Base-by-base conservation (phyloP, 2,888 invertebrate genomes). In the Coelopa pilipes region DNA sequence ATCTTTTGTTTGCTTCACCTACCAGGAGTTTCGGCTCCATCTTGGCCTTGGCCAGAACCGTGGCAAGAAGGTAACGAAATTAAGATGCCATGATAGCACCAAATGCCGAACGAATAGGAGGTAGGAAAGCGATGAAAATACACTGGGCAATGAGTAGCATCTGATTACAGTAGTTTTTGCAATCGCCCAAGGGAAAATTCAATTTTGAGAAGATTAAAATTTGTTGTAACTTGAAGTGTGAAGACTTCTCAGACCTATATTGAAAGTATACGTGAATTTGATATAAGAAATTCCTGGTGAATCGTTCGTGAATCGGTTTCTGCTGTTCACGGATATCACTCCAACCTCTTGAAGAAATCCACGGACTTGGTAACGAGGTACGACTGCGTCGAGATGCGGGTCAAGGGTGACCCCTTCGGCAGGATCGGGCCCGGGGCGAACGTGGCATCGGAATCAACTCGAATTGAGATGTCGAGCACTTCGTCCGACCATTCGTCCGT, bases 11-110 rank as follows among this genome's bases (percentile, higher is more conserved):
- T 70, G 46, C 71, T 45, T 60, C 67, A 53, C n/a, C n/a, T n/a
- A n/a, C n/a, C n/a, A n/a, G n/a, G n/a, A n/a, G n/a, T n/a, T n/a
- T n/a, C n/a, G 46, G 69, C 63, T 73, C 75, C 73, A 74, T 73
- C n/a, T n/a, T n/a, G n/a, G n/a, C n/a, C n/a, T n/a, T n/a, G 70
- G 72, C 74, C 74, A 73, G 65, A 50, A 45, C n/a, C 47, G 68
- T 67, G 59, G 60, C 70, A 62, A 74, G 59, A 73, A 75, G 57
- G 63, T 72, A 72, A 72, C 57, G 74, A 72, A 74, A 76, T 76
- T 76, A 76, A 76, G 74, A 75, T 75, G 76, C 72, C 72, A 72
- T 63, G 75, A 75, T 74, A 76, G 75, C 76, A 72, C 74, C 72
- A 76, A 75, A 74, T 67, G 62, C 21, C 11, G 13, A 60, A 60